Conservation (phyloP, 2,888 invertebrate genomes). For the Netelia inedita region DNA sequence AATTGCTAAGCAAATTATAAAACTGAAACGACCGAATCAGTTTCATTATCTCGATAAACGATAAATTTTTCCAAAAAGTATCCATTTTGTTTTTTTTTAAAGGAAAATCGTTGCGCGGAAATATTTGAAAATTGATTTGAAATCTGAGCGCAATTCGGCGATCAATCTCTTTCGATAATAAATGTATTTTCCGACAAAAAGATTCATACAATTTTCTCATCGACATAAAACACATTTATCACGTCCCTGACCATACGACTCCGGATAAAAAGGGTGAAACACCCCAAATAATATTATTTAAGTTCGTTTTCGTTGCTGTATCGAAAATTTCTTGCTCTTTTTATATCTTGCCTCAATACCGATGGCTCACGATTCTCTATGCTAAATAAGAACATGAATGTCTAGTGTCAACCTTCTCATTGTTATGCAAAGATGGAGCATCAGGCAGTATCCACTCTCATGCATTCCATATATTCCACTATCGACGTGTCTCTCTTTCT, state of each 20-base stretch:
- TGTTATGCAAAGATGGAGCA: slow-evolving; percentile 69
- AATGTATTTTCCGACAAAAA: no score
- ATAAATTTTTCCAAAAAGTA: no score
- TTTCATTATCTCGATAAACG: no score
- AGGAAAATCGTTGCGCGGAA: no score
- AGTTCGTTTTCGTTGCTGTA: background rate
- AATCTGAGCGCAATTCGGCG: no score
- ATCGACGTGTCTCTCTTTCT: slow-evolving; percentile 51
- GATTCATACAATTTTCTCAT: no score
- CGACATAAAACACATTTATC: background rate
- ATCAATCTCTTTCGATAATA: no score
- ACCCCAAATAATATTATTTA: background rate
- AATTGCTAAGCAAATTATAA: no score
- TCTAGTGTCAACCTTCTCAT: slow-evolving; percentile 62
- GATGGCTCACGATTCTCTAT: slow-evolving; percentile 9
- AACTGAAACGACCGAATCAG: no score
- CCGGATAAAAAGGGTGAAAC: background rate
- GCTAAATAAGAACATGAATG: slow-evolving; percentile 53
- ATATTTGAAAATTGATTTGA: no score
- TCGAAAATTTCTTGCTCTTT: slow-evolving; percentile 8
- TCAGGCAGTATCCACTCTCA: slow-evolving; percentile 60
- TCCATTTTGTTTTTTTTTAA: no score
- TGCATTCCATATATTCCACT: slow-evolving; percentile 59
- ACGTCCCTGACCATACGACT: background rate
- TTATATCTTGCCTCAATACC: background rate